Percentiles rank a stretch among this genome's conserved stretches.
Conservation (phyloP, 2,888 invertebrate species). For the Ophioninae sp. region DNA sequence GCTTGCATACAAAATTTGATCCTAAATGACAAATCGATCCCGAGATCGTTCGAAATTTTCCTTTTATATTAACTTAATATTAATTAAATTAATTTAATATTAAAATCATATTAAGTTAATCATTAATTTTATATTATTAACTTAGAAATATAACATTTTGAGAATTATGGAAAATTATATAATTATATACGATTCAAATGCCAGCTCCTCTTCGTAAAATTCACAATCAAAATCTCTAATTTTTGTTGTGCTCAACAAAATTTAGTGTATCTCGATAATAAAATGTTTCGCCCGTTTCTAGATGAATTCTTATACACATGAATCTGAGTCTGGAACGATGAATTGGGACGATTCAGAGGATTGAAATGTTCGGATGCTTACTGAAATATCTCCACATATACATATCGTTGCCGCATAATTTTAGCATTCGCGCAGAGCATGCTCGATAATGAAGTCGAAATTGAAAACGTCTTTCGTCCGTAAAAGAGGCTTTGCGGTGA, state of each 20-base stretch:
- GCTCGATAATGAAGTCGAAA: slow-evolving; percentile 1
- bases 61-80: neutral
- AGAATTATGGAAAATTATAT: neutral
- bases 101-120: no score
- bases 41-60: neutral
- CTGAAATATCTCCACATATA: neutral
- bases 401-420: neutral
- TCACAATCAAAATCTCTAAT: neutral
- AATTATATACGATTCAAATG: neutral
- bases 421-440: neutral
- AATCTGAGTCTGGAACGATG: neutral
- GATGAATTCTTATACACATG: neutral
- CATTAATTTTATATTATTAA: neutral
- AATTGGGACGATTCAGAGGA: neutral
- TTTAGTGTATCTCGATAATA: neutral
- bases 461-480: neutral
- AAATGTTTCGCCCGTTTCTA: neutral
- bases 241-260: neutral
- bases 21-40: neutral
- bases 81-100: no score
- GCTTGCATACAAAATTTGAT: neutral
- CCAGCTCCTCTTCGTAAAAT: neutral
- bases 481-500: neutral
- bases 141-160: neutral
- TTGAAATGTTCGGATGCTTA: neutral